Percentiles rank a stretch among this genome's conserved stretches.
These are phyloP conservation scores for Drosophila leontia DNA, from an alignment of 1,140 invertebrate species.

Conservation along the genomic window DNA sequence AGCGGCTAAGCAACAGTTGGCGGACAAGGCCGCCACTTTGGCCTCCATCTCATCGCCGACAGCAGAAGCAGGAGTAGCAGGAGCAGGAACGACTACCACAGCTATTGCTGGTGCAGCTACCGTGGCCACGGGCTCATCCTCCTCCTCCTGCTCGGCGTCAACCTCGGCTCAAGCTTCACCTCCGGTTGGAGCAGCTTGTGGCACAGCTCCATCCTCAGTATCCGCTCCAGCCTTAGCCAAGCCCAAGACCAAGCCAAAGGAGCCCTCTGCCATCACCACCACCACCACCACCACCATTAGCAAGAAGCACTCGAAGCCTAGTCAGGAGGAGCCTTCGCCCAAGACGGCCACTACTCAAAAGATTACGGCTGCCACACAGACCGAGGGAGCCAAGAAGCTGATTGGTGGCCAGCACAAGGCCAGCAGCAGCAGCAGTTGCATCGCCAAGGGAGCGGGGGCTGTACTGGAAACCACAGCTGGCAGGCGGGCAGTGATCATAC, in stretches of 20 bases:
- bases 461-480: constrained; percentile 11
- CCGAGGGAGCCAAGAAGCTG: constrained; percentile 55
- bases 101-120: background rate
- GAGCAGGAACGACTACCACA: constrained; percentile 43
- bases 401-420: constrained; percentile 14
- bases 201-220: background rate
- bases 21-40: constrained; percentile 28
- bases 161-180: constrained; percentile 10
- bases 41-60: background rate
- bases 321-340: constrained; percentile 41
- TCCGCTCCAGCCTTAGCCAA: constrained; percentile 25
- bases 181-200: background rate
- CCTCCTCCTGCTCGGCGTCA: constrained; percentile 38
- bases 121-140: background rate
- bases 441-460: constrained; percentile 21
- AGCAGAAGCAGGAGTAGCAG: constrained; percentile 1
- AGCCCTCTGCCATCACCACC: constrained; percentile 27
- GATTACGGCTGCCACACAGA: constrained; percentile 63
- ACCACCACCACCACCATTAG: constrained; percentile 5
- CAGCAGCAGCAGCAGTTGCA: constrained; percentile 14
- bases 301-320: constrained; percentile 45
- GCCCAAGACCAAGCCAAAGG: constrained; percentile 53
- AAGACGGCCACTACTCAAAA: constrained; percentile 32
- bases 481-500: constrained; percentile 87
- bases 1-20: constrained; percentile 60